These are phyloP conservation scores for Chironomus tepperi DNA, from an alignment of 1,140 invertebrate species.

Conservation along the genomic window DNA sequence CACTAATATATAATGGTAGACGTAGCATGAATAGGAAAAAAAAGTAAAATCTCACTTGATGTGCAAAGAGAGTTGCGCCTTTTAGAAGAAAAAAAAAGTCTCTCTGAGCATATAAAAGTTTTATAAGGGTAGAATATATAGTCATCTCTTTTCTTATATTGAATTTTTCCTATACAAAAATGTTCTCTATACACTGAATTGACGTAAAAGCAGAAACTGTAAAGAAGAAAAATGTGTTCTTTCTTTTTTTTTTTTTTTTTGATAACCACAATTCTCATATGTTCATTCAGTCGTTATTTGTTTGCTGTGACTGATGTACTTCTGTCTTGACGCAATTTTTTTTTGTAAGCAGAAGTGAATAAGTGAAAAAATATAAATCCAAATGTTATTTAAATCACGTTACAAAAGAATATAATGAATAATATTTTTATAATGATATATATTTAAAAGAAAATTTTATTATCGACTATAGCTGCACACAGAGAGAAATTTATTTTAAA, in stretches of 20 bases:
- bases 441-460: no score
- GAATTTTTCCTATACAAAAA: constrained; percentile 20
- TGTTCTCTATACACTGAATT: not conserved
- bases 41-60: not conserved
- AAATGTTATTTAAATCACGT: constrained; percentile 13
- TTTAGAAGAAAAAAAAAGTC: not conserved
- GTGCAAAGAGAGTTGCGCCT: constrained; percentile 15
- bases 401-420: not conserved
- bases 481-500: no score
- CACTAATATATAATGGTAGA: no score
- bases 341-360: not conserved
- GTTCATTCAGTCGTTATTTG: constrained; percentile 21
- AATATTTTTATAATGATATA: not conserved
- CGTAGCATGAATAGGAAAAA: no score
- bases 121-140: not conserved
- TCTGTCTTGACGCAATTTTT: constrained; percentile 7
- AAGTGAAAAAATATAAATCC: constrained; percentile 5
- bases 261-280: constrained; percentile 23
- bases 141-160: not conserved
- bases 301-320: constrained; percentile 18
- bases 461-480: no score
- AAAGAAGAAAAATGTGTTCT: constrained; percentile 16
- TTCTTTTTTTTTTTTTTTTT: constrained; percentile 10
- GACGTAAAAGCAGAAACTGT: constrained; percentile 20
- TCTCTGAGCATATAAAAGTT: constrained; percentile 13